Evolutionary conservation across 2,113 vertebrate species (phyloP).

Genomic region (Saguinus imperator): DNA sequence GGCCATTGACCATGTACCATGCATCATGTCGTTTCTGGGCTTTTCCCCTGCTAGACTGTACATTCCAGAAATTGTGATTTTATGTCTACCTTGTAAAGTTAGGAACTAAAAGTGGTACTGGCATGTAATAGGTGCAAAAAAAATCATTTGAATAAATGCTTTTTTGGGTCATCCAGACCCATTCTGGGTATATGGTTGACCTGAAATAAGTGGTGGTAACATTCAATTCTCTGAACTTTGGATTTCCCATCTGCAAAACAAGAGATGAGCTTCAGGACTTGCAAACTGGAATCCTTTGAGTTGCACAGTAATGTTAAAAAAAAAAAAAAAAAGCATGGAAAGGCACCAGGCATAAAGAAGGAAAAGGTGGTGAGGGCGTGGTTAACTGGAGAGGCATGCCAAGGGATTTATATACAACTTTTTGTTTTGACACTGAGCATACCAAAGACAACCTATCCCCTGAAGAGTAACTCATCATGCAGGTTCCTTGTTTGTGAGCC

Average conservation of each 20-base stretch:
- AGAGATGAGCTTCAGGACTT: background rate
- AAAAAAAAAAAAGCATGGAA: background rate
- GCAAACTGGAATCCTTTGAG: background rate
- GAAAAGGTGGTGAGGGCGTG: background rate
- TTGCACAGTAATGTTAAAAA: background rate
- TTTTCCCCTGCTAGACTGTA: background rate
- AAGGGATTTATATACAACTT: background rate
- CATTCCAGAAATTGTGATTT: constrained; percentile 21
- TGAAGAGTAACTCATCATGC: background rate
- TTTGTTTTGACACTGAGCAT: background rate
- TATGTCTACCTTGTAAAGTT: background rate
- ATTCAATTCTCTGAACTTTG: background rate
- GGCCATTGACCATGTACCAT: background rate
- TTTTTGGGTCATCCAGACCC: background rate
- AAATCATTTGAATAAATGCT: background rate
- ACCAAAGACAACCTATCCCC: background rate
- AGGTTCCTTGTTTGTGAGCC: background rate
- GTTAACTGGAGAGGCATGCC: background rate
- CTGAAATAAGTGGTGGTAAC: background rate
- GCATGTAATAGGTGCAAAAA: background rate
- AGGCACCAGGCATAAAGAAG: background rate
- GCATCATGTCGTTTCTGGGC: background rate
- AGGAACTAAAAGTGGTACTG: background rate
- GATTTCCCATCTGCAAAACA: background rate
- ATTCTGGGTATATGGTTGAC: background rate